Base-by-base conservation (phyloP, 1,140 invertebrate species). In the Anadara kagoshimensis region DNA sequence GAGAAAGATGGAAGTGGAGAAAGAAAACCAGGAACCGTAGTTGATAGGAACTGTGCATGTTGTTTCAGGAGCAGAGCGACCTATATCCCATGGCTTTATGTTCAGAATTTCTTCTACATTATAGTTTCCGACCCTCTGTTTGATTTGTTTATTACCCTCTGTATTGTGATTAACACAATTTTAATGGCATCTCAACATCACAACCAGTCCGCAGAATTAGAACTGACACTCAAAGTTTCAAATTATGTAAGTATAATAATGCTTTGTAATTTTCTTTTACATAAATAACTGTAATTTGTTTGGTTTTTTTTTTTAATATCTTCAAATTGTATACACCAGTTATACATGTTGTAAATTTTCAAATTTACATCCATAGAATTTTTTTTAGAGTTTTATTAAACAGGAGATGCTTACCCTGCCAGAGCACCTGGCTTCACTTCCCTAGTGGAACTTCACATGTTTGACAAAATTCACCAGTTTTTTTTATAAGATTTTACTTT, bases 101-200 rank as follows among this genome's bases (percentile, higher is more conserved):
- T 89, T 11, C 87, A 90, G 76, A 82, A 85, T 59, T 11, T 43
- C 11, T 53, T 87, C 18, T 83, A 82, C 74, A 75, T 62, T n/a
- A 71, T 89, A 57, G 96, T 98, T 57, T 97, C 98, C 87, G 97
- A 99, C 92, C 96, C 97, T 7, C 97, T 99, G 85, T 96, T 98
- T 82, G 98, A 99, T 89, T 91, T 99, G 68, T 98, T 99, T 90
- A 98, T 99, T 87, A 99, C 97, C 16, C 91, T 98, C 56, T 98
- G 97, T 90, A 99, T 99, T 90, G 95, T 98, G 57, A 94, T 98
- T 74, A 99, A 99, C 87, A 99, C 97, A 0, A 91, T 98, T 76
- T 97, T 98, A 90, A 98, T 99, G 97, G 96, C 97, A 14, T 91
- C 98, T 87, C 97, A 99, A 90, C 96, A 98, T 89, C 94, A 99